Evolutionary conservation across 2,797 vertebrate genomes (phyloP), one percentile per base, ranked within the genome.

Genomic region (Catostomus latipinnis): DNA sequence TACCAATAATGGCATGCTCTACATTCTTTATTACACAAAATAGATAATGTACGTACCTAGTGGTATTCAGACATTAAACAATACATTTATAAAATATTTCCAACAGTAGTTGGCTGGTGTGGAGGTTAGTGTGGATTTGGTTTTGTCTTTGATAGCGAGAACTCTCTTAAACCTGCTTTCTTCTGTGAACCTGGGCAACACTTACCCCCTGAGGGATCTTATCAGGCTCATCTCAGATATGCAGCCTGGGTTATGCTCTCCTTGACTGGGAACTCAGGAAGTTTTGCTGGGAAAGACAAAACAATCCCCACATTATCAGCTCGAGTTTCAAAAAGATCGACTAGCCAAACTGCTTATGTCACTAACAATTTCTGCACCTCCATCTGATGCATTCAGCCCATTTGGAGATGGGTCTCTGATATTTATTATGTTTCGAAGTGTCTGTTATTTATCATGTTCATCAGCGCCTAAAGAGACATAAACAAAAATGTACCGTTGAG

Each of bases 361-460:
- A 60, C 60, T 57, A 63, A 43, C 10, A 43, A 18, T 76, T 54
- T 68, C 71, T 53, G 45, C 16, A 45, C 22, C 53, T 50, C 16
- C 16, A 16, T 63, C 13, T 71, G 68, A 71, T 45, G 14, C 65
- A 1, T 65, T 45, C 3, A 2, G 18, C 49, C 18, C 18, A 5
- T 57, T 49, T 65, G 50, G 70, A 74, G 66, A 62, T 1, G 14
- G 53, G 12, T 16, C 34, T 83, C 58, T 76, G 77, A 11, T 80
- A 66, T 76, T 48, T 72, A 54, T 80, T 80, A 76, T 53, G 73
- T 71, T 80, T 12, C 1, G n/a, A 22, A 34, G 0, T 16, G 12
- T 43, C 58, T 76, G 77, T n/a, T 80, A 66, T 76, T 48, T 72
- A 49, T 80, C 76, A 76, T 53, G 68, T 71, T 80, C 34, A 82